A percentile compares a stretch with the other conserved stretches of the same genome.
Conservation (phyloP, 2,888 invertebrate genomes). For the Bembecia ichneumoniformis region DNA sequence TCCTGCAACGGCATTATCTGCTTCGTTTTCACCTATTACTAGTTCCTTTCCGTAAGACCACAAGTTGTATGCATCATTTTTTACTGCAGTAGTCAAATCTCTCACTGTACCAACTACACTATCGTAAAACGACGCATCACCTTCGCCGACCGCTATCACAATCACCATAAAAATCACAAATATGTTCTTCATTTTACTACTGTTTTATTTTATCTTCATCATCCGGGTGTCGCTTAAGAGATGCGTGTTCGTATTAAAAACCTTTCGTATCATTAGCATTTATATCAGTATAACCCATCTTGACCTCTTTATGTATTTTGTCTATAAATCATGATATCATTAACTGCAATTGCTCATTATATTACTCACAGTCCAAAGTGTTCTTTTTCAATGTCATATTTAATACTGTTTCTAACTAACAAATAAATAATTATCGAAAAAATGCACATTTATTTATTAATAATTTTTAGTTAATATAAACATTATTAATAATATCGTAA, state of each 20-base stretch:
- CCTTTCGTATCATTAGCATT: neutral
- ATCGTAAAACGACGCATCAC: conserved; percentile 11
- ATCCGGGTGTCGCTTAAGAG: neutral
- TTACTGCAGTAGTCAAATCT: conserved; percentile 11
- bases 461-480: too few species aligned
- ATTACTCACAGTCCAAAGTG: neutral
- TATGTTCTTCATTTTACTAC: conserved; percentile 6
- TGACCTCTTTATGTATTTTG: neutral
- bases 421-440: neutral
- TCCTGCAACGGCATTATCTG: neutral
- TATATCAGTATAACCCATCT: neutral
- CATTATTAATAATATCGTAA: too few species aligned
- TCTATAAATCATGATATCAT: neutral
- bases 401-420: neutral
- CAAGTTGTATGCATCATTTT: conserved; percentile 10
- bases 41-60: conserved; percentile 12
- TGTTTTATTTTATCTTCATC: neutral
- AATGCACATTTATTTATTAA: too few species aligned
- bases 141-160: neutral
- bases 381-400: neutral
- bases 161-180: conserved; percentile 2
- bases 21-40: conserved; percentile 9
- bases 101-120: conserved; percentile 9
- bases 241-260: neutral
- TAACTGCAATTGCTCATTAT: neutral